These are phyloP conservation scores for Phymanthus crucifer DNA, from an alignment of 92 coral and sea anemone genomes.

Conservation along the genomic window DNA sequence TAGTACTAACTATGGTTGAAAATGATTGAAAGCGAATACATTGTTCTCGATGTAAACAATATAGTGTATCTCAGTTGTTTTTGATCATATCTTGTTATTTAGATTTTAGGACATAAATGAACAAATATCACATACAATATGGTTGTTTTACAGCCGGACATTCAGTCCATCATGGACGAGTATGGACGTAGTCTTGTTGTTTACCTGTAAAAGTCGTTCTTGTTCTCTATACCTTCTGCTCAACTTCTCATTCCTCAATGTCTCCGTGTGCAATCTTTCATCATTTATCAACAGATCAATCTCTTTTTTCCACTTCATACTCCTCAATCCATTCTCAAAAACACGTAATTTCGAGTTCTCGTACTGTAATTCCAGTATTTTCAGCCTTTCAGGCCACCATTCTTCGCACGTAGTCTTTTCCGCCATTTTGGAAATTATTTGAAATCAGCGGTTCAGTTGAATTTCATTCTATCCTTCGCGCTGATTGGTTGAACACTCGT, in stretches of 20 bases:
- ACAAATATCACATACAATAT: background rate
- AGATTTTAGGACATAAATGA: background rate
- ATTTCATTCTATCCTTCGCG: slow-evolving; percentile 24
- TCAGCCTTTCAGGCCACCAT: slow-evolving; percentile 66
- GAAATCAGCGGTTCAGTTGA: slow-evolving; percentile 55
- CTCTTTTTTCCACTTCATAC: slow-evolving; percentile 68
- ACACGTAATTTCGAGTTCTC: slow-evolving; percentile 74
- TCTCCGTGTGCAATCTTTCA: slow-evolving; percentile 55
- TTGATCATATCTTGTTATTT: background rate
- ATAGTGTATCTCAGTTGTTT: background rate
- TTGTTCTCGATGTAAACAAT: background rate
- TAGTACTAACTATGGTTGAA: too few relatives aligned
- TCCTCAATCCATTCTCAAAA: slow-evolving; percentile 69
- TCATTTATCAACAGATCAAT: slow-evolving; percentile 62
- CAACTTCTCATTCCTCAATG: slow-evolving; percentile 33
- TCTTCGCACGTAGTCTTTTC: slow-evolving; percentile 19
- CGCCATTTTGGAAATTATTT: slow-evolving; percentile 68
- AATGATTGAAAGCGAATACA: too few relatives aligned
- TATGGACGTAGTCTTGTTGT: too few relatives aligned
- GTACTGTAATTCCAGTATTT: slow-evolving; percentile 75
- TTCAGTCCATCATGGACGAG: background rate
- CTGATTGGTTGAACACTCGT: slow-evolving; percentile 30
- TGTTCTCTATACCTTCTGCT: slow-evolving; percentile 30
- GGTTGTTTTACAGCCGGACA: background rate
- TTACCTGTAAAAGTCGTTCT: slow-evolving; percentile 37